Percentiles rank a stretch among this genome's conserved stretches.
Evolutionary conservation across 2,797 vertebrate species (phyloP).

Genomic region (Danio tinwini): DNA sequence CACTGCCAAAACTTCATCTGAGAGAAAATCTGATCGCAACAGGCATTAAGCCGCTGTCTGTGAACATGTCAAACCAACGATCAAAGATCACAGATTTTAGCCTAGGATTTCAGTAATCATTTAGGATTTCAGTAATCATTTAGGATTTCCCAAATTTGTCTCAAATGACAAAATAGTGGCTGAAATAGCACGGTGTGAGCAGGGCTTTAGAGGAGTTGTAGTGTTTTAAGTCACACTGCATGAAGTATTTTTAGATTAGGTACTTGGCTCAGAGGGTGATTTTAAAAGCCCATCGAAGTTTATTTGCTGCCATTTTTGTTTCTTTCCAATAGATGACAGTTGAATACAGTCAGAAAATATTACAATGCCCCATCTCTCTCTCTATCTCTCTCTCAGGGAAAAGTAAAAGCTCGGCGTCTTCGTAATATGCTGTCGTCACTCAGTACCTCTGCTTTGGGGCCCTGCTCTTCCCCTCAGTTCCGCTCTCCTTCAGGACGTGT

Average conservation of each 20-base stretch:
- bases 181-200: too few species aligned
- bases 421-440: constrained; percentile 87
- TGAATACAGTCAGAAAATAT: background rate
- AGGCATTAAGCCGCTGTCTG: too few species aligned
- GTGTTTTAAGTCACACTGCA: background rate
- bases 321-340: constrained; percentile 67
- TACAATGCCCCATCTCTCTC: constrained; percentile 24
- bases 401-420: constrained; percentile 85
- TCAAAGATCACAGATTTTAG: too few species aligned
- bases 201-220: too few species aligned
- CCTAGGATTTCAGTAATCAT: too few species aligned
- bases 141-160: too few species aligned
- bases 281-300: background rate
- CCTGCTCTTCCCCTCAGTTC: constrained; percentile 83
- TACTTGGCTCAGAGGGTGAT: background rate
- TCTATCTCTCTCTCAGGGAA: constrained; percentile 77
- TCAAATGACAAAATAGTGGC: too few species aligned
- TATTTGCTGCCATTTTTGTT: background rate
- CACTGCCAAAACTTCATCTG: too few species aligned
- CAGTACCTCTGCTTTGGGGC: constrained; percentile 80
- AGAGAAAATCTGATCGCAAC: too few species aligned
- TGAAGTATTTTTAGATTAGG: background rate
- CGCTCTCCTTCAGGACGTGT: constrained; percentile 79
- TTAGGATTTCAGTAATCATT: too few species aligned
- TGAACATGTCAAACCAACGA: too few species aligned